Conservation (phyloP, 2,888 invertebrate genomes). For the Nasonia oneida region DNA sequence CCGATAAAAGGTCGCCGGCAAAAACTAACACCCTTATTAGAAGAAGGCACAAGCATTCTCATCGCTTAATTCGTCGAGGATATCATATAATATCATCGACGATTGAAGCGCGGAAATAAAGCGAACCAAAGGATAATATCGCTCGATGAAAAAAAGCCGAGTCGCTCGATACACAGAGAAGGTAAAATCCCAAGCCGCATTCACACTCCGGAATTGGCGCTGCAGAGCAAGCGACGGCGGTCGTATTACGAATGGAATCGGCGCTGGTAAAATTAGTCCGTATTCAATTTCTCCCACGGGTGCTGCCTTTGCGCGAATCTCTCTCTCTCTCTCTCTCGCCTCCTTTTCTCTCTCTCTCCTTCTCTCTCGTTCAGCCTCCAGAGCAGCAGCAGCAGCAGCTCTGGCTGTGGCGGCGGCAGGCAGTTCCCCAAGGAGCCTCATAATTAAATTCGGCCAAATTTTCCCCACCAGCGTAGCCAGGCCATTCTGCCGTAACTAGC, state of each 20-base stretch:
- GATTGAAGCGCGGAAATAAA: neutral
- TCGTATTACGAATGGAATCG: conserved; percentile 70
- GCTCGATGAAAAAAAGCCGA: conserved; percentile 16
- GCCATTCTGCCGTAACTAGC: conserved; percentile 79
- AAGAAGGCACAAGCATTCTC: too few relatives aligned
- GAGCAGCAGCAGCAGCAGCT: conserved; percentile 1
- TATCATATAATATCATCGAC: conserved; percentile 23
- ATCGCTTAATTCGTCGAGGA: neutral
- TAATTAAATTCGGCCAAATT: conserved; percentile 79
- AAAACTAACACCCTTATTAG: neutral
- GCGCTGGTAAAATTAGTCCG: conserved; percentile 77
- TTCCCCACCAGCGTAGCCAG: conserved; percentile 70
- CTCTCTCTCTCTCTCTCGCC: neutral
- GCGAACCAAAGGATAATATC: conserved; percentile 65
- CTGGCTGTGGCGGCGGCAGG: conserved; percentile 59
- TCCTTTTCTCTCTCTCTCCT: conserved; percentile 20
- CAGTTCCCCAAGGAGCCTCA: conserved; percentile 77
- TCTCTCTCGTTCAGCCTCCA: conserved; percentile 41
- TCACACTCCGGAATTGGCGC: conserved; percentile 12
- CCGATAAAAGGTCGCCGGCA: neutral
- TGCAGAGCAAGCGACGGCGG: conserved; percentile 43
- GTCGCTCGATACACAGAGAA: conserved; percentile 42
- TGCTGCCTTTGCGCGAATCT: conserved; percentile 55
- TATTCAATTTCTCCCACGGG: conserved; percentile 78
- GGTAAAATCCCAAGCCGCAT: conserved; percentile 56